Base-by-base conservation (phyloP, 2,888 invertebrate species). In the Arge pagana region DNA sequence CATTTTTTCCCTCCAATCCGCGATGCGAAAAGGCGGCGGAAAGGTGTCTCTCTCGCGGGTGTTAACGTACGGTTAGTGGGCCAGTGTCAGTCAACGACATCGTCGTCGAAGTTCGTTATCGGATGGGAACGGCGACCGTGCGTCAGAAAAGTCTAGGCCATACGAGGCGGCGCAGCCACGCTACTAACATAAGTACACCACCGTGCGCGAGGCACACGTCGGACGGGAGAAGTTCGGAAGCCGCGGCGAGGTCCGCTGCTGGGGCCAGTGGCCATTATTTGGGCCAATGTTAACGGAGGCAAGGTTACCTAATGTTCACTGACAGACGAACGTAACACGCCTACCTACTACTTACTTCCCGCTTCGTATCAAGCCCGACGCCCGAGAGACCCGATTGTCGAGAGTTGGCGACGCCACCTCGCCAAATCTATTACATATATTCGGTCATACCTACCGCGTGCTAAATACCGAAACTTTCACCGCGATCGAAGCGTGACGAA, bases 231-330 rank as follows among this genome's bases (percentile, higher is more conserved):
- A 21, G 43, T 45, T 45, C 43, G 43, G 23, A 18, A 33, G 31
- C 43, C 43, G n/a, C 33, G 33, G 7, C 43, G 43, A 45, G 43
- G 43, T 13, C 43, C 50, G 55, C 45, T 52, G 36, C 43, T 54
- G 65, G 69, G 67, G 70, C 66, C 69, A 66, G 55, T 72, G 71
- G 68, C 71, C 71, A 70, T 63, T 67, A 72, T 71, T 64, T 60
- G 64, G 72, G 71, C 67, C 72, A 72, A 72, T 72, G 72, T 72
- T 71, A 70, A 56, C 64, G 33, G 42, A 41, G 13, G 26, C 43
- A 45, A 45, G 43, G 39, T 52, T 52, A 36, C 52, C 37, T 48
- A 48, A 52, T 36, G 43, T 45, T 45, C 31, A 45, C 43, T 33
- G 33, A 45, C 16, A 33, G 26, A 30, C 30, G 42, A 26, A 40